Evolutionary conservation across 1,140 invertebrate species (phyloP).

Genomic region (Andricus grossulariae): DNA sequence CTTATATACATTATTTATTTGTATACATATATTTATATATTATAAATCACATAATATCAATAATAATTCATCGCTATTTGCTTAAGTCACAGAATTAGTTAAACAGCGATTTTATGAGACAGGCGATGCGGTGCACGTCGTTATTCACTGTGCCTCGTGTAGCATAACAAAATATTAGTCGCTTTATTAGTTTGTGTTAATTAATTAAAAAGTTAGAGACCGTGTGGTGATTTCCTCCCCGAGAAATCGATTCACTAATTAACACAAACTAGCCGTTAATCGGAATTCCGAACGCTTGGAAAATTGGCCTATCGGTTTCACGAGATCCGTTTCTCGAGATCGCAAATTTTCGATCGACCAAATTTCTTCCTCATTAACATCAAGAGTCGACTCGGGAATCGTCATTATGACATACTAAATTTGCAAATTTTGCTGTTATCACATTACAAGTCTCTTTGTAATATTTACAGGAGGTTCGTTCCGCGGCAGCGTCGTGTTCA

Average conservation of each 20-base stretch:
- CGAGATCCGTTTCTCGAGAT: neutral
- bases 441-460: constrained; percentile 17
- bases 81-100: constrained; percentile 30
- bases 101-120: constrained; percentile 33
- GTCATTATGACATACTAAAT: constrained; percentile 25
- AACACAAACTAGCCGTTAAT: constrained; percentile 49
- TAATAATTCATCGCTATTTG: constrained; percentile 35
- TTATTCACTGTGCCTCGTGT: constrained; percentile 32
- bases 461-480: constrained; percentile 25
- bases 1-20: constrained; percentile 46
- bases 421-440: constrained; percentile 32
- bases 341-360: neutral
- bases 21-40: constrained; percentile 48
- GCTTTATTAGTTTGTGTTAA: constrained; percentile 54
- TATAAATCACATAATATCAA: constrained; percentile 49
- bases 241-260: constrained; percentile 46
- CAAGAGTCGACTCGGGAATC: neutral
- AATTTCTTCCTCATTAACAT: neutral
- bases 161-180: constrained; percentile 53
- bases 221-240: neutral
- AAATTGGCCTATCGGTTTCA: constrained; percentile 27
- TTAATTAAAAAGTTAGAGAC: constrained; percentile 36
- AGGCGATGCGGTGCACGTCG: neutral
- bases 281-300: constrained; percentile 13
- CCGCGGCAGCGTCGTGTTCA: constrained; percentile 20